Evolutionary conservation across 2,113 vertebrate genomes (phyloP).

Genomic region (Erythrolamprus reginae): DNA sequence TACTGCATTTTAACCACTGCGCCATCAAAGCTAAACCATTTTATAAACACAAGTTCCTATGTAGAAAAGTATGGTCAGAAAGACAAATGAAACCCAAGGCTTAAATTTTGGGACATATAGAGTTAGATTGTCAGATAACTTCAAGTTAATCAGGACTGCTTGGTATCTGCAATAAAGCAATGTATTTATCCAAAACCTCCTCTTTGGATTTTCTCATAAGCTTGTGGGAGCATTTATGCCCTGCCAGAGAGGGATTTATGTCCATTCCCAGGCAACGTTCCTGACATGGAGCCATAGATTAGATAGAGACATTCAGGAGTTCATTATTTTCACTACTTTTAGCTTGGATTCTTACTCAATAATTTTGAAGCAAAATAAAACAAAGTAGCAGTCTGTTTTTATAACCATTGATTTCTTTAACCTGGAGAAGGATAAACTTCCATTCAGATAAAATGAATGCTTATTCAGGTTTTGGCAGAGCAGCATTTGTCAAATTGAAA

Average conservation of each 20-base stretch:
- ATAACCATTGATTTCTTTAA: not conserved
- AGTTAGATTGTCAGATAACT: not conserved
- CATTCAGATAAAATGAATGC: not conserved
- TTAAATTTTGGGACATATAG: not conserved
- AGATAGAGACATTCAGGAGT: not conserved
- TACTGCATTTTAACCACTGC: no score
- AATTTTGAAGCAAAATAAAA: not conserved
- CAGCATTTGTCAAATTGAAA: not conserved
- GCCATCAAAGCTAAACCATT: not conserved
- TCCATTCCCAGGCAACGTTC: not conserved
- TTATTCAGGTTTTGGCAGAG: not conserved
- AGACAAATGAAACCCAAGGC: not conserved
- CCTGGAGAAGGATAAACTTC: not conserved
- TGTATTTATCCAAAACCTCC: not conserved
- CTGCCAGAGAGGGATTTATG: not conserved
- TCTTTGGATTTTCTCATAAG: not conserved
- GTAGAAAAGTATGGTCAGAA: not conserved
- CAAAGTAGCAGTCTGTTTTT: not conserved
- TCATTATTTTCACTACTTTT: not conserved
- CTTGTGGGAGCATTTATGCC: not conserved
- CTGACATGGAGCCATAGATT: not conserved
- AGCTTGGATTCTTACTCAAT: not conserved
- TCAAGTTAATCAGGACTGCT: not conserved
- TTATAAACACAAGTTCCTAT: not conserved
- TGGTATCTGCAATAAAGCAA: not conserved